Evolutionary conservation across 1,140 invertebrate species (phyloP), one percentile per base, ranked within the genome.

Genomic region (Harpegnathos saltator): DNA sequence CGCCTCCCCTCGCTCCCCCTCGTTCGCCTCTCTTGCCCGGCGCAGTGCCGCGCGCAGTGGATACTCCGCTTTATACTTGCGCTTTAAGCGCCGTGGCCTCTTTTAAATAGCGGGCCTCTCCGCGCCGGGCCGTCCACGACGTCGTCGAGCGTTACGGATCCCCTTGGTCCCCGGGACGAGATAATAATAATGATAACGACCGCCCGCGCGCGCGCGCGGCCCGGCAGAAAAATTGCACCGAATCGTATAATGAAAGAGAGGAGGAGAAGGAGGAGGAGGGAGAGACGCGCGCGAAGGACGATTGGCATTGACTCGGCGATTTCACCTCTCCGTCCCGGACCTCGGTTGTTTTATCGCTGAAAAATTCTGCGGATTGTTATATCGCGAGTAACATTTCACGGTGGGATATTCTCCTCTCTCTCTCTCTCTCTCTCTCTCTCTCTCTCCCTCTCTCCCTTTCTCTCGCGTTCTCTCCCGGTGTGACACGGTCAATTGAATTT

Each of bases 61-160:
- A 85, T 85, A 89, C 83, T 73, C 82, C 78, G 87, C 85, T 91
- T 91, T 91, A 91, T 92, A 90, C 90, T 91, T 88, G 88, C 87
- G 91, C 90, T 91, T 91, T 90, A 90, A 91, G 88, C 90, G 86
- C 85, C 77, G 84, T 91, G 86, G 89, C 85, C 91, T 91, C 88
- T 91, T 91, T 92, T 92, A 92, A 92, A 91, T 91, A 92, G 90
- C 85, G 77, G 77, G 24, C 66, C 87, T 81, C 78, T 54, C 33
- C 24, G 59, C 26, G n/a, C 63, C 48, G 50, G 22, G 56, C 75
- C 52, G 52, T 59, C 82, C 54, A 66, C 84, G 85, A 80, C 74
- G 62, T 84, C 86, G 85, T 63, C 73, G 74, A 86, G 65, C 86
- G 84, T 88, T 84, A 81, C 84, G 58, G 72, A 83, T 83, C 62